These are phyloP conservation scores for Thereva unica DNA, from an alignment of 2,888 invertebrate genomes.

Conservation along the genomic window DNA sequence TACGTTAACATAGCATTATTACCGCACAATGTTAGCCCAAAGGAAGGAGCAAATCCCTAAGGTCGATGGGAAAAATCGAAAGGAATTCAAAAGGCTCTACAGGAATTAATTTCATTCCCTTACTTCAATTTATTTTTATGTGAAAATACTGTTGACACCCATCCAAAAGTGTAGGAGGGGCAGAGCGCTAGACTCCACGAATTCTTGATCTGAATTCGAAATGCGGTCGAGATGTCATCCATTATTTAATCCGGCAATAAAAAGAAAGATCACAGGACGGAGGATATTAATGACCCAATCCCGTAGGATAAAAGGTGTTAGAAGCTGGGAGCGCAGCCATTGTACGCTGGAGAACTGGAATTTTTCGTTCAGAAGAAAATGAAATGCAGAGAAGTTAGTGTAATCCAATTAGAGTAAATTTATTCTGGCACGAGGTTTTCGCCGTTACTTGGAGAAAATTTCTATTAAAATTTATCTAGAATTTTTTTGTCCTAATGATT, in stretches of 20 bases:
- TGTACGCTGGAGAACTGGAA: conserved; percentile 1
- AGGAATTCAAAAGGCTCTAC: conserved; percentile 30
- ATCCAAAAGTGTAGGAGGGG: neutral
- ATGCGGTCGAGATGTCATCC: conserved; percentile 35
- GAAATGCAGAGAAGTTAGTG: conserved; percentile 25
- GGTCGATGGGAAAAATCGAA: conserved; percentile 27
- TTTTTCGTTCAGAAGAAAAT: conserved; percentile 15
- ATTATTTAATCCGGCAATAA: conserved; percentile 36
- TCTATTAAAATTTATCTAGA: no score
- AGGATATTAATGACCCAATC: conserved; percentile 32
- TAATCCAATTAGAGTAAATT: conserved; percentile 34
- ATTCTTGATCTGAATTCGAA: conserved; percentile 37
- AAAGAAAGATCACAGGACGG: conserved; percentile 34
- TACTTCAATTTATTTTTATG: conserved; percentile 32
- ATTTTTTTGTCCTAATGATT: no score
- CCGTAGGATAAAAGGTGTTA: conserved; percentile 25
- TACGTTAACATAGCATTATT: neutral
- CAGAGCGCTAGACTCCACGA: conserved; percentile 9
- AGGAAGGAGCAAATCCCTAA: conserved; percentile 3
- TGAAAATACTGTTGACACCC: conserved; percentile 29
- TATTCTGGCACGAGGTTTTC: no score
- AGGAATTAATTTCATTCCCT: conserved; percentile 30
- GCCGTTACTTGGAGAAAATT: no score
- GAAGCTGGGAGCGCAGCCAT: neutral
- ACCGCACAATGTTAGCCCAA: conserved; percentile 13